Conservation (phyloP, 2,113 vertebrate genomes). For the Phalacrocorax carbo region DNA sequence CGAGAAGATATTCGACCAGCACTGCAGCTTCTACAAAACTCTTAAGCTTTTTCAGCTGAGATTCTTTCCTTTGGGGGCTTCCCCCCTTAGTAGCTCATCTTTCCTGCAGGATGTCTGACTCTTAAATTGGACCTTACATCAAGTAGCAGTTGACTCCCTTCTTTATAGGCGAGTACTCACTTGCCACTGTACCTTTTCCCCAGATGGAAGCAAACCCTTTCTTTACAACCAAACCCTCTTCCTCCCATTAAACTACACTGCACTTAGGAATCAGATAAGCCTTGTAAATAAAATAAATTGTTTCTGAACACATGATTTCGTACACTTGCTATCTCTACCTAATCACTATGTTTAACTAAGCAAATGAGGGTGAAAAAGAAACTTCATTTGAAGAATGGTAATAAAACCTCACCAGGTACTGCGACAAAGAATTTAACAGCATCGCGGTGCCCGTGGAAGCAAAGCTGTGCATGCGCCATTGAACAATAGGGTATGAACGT, state of each 20-base stretch:
- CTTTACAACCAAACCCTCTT: background rate
- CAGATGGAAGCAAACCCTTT: background rate
- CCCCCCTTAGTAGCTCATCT: background rate
- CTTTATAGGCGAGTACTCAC: background rate
- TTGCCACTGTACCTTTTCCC: background rate
- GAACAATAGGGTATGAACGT: conserved; percentile 95
- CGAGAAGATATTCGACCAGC: background rate
- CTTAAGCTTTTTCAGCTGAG: background rate
- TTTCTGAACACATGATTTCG: background rate
- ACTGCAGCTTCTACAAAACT: background rate
- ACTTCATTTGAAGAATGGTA: background rate
- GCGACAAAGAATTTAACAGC: conserved; percentile 98
- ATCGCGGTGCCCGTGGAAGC: conserved; percentile 96
- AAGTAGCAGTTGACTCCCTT: background rate
- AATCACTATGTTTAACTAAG: background rate
- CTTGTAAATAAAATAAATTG: background rate
- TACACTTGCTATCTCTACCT: background rate
- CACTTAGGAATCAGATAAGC: background rate
- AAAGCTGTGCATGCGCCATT: conserved; percentile 97
- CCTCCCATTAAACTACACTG: background rate
- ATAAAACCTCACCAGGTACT: conserved; percentile 84
- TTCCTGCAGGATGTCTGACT: background rate
- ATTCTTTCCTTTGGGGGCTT: background rate
- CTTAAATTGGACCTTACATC: background rate
- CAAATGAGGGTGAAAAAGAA: background rate